phyloP scores from a whole-genome alignment of 2,113 vertebrate genomes.

The Sus scrofa region DNA sequence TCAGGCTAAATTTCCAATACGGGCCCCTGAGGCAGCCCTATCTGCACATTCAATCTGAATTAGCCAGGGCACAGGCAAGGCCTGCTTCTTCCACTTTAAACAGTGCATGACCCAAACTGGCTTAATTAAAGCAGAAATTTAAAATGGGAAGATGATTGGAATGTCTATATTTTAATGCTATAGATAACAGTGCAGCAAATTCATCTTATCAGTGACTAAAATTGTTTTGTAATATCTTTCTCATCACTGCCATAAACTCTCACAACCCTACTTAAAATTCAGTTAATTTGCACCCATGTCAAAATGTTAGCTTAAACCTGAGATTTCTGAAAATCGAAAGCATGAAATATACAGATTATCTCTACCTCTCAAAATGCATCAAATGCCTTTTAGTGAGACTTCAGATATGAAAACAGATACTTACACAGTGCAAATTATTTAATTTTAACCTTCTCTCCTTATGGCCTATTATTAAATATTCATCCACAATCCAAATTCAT shows the following conservation, averaged over 20 bases:
- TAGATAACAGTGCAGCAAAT: neutral
- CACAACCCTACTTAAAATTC: conserved; percentile 57
- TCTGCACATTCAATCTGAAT: neutral
- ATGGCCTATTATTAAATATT: conserved; percentile 16
- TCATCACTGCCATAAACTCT: conserved; percentile 41
- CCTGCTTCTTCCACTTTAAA: neutral
- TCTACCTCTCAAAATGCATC: conserved; percentile 43
- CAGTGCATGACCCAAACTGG: neutral
- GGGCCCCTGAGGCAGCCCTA: neutral
- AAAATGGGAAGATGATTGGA: neutral
- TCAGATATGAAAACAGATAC: conserved; percentile 27
- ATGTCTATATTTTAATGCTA: neutral
- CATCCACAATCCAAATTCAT: conserved; percentile 7
- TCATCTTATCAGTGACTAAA: conserved; percentile 7
- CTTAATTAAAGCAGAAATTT: conserved; percentile 7
- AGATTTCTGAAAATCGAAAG: conserved; percentile 51
- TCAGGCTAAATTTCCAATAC: neutral
- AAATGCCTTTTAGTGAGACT: neutral
- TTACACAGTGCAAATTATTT: neutral
- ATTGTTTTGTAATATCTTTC: neutral
- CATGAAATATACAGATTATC: conserved; percentile 43
- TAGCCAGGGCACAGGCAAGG: neutral
- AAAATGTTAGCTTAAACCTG: conserved; percentile 56
- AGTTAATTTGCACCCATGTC: conserved; percentile 58
- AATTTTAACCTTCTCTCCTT: conserved; percentile 45